Evolutionary conservation across 2,888 invertebrate species (phyloP), one percentile per base, ranked within the genome.

Genomic region (Tetranychus piercei): DNA sequence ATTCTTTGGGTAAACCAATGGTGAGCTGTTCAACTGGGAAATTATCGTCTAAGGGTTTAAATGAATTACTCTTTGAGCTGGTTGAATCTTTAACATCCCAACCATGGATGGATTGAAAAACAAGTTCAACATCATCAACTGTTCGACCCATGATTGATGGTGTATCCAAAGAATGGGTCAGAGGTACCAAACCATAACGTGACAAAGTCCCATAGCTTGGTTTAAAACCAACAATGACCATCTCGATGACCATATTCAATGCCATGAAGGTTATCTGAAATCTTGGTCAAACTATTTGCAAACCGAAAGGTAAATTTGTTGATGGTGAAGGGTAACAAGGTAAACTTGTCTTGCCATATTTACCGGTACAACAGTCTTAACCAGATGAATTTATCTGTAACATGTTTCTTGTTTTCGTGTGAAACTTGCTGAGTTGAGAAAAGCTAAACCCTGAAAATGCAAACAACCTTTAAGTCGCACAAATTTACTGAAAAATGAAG

Each of bases 131-230:
- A 83, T 96, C 95, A 78, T 90, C 89, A 4, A 95, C 88, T 75
- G 85, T 88, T 80, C 90, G 87, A 0, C 93, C 86, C 71, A 97
- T 82, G 79, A 99, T 91, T 5, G 95, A 95, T 0, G 96, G 96
- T 0, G 92, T 91, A 84, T 99, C 99, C 89, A 99, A 90, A 0
- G 96, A 95, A 84, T 99, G 97, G 0, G 94, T 94, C 77, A 99
- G 84, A 0, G 99, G 96, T 80, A 99, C 93, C 1, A 99, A 85
- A 0, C 99, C 99, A 81, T 91, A 87, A 64, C 99, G 86, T 0
- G 99, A 97, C 0, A 97, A 86, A 23, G 90, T 84, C 0, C 99
- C 99, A 82, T 99, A 99, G 0, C 93, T 92, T 1, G 99, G 96
- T 84, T 99, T 99, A 7, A 95, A 84, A 0, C 99, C 99, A 7